phyloP scores from a whole-genome alignment of 2,888 invertebrate species.

The Timema cristinae region DNA sequence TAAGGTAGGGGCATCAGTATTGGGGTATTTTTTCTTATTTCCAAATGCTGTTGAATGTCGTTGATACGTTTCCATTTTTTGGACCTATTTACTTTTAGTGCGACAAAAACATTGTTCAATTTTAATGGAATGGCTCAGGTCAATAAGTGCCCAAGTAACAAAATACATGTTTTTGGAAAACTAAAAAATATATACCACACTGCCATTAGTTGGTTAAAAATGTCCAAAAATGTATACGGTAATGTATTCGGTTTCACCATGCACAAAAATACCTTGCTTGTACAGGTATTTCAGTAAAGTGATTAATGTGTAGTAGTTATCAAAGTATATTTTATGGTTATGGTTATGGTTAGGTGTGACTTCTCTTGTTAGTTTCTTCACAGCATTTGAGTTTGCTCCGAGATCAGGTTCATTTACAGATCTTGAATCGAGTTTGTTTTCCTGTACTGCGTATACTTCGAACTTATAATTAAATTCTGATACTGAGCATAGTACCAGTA shows the following conservation, averaged over 20 bases:
- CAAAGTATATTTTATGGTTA: slow-evolving; percentile 38
- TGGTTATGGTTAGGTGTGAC: slow-evolving; percentile 32
- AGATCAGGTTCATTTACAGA: slow-evolving; percentile 30
- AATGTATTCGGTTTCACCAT: not conserved
- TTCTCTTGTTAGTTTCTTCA: slow-evolving; percentile 29
- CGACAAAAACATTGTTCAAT: slow-evolving; percentile 4
- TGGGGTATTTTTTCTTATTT: not conserved
- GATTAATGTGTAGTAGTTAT: slow-evolving; percentile 29
- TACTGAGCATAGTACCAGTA: slow-evolving; percentile 30
- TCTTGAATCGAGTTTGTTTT: slow-evolving; percentile 19
- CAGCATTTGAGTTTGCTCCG: slow-evolving; percentile 33
- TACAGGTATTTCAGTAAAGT: slow-evolving; percentile 3
- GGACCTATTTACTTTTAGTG: not conserved
- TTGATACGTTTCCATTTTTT: not conserved
- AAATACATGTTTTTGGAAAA: too few relatives aligned
- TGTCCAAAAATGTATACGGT: too few relatives aligned
- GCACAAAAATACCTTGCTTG: slow-evolving; percentile 1
- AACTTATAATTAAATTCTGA: slow-evolving; percentile 33
- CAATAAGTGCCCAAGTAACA: too few relatives aligned
- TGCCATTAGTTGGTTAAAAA: too few relatives aligned
- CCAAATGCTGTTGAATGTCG: slow-evolving; percentile 2
- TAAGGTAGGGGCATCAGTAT: not conserved
- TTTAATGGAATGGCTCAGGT: too few relatives aligned
- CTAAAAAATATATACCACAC: too few relatives aligned
- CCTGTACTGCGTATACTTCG: slow-evolving; percentile 32